phyloP scores from a whole-genome alignment of 1,140 invertebrate genomes.

The Pseudomyrmex dendroicus region DNA sequence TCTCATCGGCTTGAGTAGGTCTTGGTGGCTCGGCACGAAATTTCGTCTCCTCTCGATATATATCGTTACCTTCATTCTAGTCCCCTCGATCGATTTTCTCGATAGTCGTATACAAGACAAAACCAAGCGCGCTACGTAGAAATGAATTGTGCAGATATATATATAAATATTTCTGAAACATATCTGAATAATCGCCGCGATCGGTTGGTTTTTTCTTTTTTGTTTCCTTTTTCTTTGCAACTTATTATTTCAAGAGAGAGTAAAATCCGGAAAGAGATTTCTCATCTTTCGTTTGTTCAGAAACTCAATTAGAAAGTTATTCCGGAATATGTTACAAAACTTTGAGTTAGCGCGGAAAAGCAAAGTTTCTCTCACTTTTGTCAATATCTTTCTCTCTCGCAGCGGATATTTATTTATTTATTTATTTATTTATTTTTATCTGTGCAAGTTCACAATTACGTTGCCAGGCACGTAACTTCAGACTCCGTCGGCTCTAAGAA shows the following conservation, averaged over 20 bases:
- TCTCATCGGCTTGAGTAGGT: slow-evolving; percentile 70
- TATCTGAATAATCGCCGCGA: neutral
- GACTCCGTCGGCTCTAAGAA: slow-evolving; percentile 22
- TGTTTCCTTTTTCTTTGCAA: no score
- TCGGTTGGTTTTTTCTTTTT: neutral
- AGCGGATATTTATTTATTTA: slow-evolving; percentile 13
- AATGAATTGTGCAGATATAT: neutral
- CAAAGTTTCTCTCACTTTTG: slow-evolving; percentile 6
- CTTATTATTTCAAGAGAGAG: no score
- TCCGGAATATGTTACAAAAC: no score
- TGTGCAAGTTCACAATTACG: slow-evolving; percentile 43
- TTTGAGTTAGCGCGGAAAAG: neutral
- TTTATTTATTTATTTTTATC: slow-evolving; percentile 25
- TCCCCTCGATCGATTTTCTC: slow-evolving; percentile 45
- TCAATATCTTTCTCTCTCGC: neutral
- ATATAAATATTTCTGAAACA: neutral
- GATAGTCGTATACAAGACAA: neutral
- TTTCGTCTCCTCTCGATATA: slow-evolving; percentile 38
- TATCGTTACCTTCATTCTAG: slow-evolving; percentile 33
- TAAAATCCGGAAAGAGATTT: no score
- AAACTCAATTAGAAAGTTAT: no score
- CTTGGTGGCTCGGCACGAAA: neutral
- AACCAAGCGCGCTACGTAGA: neutral
- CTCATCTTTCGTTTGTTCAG: no score
- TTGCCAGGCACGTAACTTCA: slow-evolving; percentile 41